These are phyloP conservation scores for Cassiopea xamachana DNA, from an alignment of 30 jellyfish, hydroid and myxozoan genomes.

Conservation along the genomic window DNA sequence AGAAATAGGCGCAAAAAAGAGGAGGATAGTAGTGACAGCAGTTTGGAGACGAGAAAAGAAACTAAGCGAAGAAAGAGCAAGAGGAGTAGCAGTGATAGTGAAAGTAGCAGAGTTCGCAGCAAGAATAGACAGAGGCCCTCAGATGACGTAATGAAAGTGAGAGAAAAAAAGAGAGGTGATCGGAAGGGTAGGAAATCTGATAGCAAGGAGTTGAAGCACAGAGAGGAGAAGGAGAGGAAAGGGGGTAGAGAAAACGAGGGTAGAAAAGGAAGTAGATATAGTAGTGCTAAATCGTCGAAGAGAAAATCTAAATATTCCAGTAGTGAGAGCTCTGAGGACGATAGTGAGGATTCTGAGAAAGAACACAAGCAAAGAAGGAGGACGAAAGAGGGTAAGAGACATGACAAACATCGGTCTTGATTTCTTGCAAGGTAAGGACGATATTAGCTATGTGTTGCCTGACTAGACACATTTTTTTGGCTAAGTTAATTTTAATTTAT, in stretches of 20 bases:
- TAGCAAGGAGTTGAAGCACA: slow-evolving; percentile 1
- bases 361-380: slow-evolving; percentile 9
- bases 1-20: slow-evolving; percentile 8
- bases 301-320: slow-evolving; percentile 14
- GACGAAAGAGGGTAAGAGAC: slow-evolving; percentile 73
- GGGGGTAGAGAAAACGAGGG: slow-evolving; percentile 1
- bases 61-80: neutral
- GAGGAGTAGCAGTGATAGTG: slow-evolving; percentile 20
- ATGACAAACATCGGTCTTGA: slow-evolving; percentile 64
- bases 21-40: slow-evolving; percentile 2
- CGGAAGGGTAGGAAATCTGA: neutral
- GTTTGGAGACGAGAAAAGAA: neutral
- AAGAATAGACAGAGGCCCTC: neutral
- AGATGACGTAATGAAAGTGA: slow-evolving; percentile 1
- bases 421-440: slow-evolving; percentile 70
- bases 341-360: slow-evolving; percentile 32
- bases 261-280: neutral
- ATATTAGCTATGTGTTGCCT: neutral
- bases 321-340: slow-evolving; percentile 31
- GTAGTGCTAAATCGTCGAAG: slow-evolving; percentile 7
- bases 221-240: slow-evolving; percentile 30
- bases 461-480: neutral
- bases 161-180: slow-evolving; percentile 5
- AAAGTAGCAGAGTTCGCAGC: neutral
- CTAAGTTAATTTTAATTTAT: neutral